These are phyloP conservation scores for Aethes cnicana DNA, from an alignment of 2,888 invertebrate species.

Conservation along the genomic window DNA sequence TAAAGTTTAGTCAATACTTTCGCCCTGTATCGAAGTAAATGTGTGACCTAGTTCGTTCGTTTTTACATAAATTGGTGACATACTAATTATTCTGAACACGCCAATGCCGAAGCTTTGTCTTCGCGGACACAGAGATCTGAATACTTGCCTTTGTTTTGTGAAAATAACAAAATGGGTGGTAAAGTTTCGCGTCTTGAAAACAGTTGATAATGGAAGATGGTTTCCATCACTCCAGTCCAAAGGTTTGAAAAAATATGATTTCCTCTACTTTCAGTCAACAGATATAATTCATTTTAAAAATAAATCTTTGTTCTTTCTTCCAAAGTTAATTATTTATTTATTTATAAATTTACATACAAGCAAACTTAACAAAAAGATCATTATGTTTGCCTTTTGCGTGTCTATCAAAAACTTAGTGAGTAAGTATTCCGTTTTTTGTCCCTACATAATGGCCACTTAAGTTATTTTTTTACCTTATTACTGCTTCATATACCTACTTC, in stretches of 20 bases:
- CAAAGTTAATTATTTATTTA: neutral
- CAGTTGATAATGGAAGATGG: conserved; percentile 57
- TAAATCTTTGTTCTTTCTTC: no score
- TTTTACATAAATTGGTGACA: conserved; percentile 46
- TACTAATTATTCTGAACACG: conserved; percentile 28
- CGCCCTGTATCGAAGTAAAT: conserved; percentile 40
- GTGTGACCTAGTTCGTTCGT: conserved; percentile 58
- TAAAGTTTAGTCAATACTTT: conserved; percentile 58
- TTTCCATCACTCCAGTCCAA: conserved; percentile 35
- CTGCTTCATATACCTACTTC: neutral
- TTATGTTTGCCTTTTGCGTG: conserved; percentile 24
- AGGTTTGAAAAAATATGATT: no score
- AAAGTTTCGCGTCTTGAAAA: conserved; percentile 13
- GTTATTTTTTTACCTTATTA: conserved; percentile 10
- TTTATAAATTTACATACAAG: conserved; percentile 7
- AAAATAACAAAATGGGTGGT: conserved; percentile 23
- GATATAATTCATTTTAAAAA: no score
- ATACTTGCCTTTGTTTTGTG: conserved; percentile 24
- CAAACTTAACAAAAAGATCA: conserved; percentile 21
- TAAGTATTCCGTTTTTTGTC: neutral
- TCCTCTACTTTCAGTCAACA: no score
- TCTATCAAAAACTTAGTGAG: conserved; percentile 10
- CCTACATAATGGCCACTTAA: neutral
- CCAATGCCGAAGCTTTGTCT: conserved; percentile 16
- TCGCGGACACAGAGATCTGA: conserved; percentile 9